Evolutionary conservation across 2,888 invertebrate species (phyloP), one percentile per base, ranked within the genome.

Genomic region (Spodoptera littoralis): DNA sequence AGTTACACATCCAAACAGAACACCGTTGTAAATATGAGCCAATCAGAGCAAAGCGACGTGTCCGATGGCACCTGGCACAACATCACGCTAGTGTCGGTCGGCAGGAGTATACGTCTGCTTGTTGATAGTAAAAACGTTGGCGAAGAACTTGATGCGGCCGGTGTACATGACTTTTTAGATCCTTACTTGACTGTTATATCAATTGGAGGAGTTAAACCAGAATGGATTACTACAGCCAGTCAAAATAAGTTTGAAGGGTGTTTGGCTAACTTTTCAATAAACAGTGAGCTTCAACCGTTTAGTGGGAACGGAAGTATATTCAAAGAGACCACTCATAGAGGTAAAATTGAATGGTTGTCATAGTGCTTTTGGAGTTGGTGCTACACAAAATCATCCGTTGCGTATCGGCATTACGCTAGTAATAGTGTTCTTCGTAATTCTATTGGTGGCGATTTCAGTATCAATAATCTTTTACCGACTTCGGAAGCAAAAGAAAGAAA

Each of bases 391-490:
- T 4, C 97, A 98, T 92, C 98, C 98, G 0, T 93, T 99, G 9
- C 98, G 98, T 83, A 98, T 99, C 69, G 99, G 99, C 58, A 97
- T 99, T 64, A 98, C 98, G 1, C 94, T 99, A 42, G 98, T 99
- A 22, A 98, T 99, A 70, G 98, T 98, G 27, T 99, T 99, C 95
- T 99, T 99, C 85, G 97, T 98, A 6, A 97, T 98, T 65, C 93
- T 99, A 12, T 95, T 98, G 55, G 97, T 98, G 11, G 98, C 98
- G 12, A 98, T 98, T 81, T 95, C 98, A 61, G 97, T 98, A 22
- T 98, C 98, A 52, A 99, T 99, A 84, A 96, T 99, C n/a, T 98
- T 98, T 46, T 98, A 98, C 89, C 96, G 98, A 48, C 95, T 98
- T 70, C 96, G 98, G 18, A 97, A 97, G 58, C 98, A 98, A 87